phyloP scores from a whole-genome alignment of 2,888 invertebrate genomes.

The Brachylomia viminalis region DNA sequence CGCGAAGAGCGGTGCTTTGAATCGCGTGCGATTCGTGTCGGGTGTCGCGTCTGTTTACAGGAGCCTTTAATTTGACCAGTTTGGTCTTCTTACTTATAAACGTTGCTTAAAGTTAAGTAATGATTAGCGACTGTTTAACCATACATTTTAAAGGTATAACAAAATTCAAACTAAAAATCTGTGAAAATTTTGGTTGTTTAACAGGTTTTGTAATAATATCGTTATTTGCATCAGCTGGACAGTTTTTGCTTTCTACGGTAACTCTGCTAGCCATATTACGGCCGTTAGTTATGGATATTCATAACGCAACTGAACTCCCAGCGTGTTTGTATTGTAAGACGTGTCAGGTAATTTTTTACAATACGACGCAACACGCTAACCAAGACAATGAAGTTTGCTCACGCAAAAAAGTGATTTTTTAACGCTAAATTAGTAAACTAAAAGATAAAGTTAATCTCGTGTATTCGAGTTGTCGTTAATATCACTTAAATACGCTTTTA shows the following conservation, averaged over 20 bases:
- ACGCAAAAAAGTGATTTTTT: conserved; percentile 29
- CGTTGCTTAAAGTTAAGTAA: no score
- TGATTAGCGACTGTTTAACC: no score
- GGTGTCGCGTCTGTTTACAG: no score
- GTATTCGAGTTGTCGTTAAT: background rate
- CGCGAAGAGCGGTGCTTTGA: no score
- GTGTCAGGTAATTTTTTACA: conserved; percentile 67
- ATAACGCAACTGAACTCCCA: conserved; percentile 38
- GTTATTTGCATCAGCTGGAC: background rate
- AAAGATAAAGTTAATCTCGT: conserved; percentile 8
- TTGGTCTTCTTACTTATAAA: background rate
- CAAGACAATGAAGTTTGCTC: conserved; percentile 58
- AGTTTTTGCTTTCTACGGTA: conserved; percentile 19
- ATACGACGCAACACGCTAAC: conserved; percentile 46
- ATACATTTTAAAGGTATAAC: no score
- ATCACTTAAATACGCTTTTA: background rate
- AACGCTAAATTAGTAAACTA: conserved; percentile 22
- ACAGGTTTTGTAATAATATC: conserved; percentile 1
- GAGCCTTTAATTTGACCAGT: no score
- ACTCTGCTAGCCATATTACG: background rate
- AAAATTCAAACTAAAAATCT: no score
- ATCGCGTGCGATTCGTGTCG: no score
- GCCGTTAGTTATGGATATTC: conserved; percentile 40
- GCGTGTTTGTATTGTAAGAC: conserved; percentile 55
- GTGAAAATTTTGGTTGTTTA: background rate